Percentiles rank a stretch among this genome's conserved stretches.
These are phyloP conservation scores for Staurois parvus DNA, from an alignment of 2,797 vertebrate genomes.

Conservation along the genomic window DNA sequence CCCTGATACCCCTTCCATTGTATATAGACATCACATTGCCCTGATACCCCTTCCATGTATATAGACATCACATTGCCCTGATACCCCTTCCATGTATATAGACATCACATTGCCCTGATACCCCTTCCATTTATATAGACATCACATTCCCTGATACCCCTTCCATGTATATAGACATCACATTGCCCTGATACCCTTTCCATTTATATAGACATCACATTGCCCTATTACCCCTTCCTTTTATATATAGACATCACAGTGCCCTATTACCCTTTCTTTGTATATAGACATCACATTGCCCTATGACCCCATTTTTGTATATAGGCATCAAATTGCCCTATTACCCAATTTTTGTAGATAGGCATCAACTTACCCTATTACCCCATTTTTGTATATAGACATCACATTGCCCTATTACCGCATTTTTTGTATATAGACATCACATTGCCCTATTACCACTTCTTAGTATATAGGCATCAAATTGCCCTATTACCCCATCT, in stretches of 20 bases:
- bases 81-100: neutral
- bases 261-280: too few species aligned
- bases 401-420: too few species aligned
- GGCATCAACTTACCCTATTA: neutral
- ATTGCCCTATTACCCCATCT: neutral
- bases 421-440: neutral
- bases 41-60: neutral
- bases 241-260: neutral
- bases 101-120: neutral
- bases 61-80: neutral
- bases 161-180: slow-evolving; percentile 19
- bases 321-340: neutral
- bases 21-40: neutral
- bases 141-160: neutral
- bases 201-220: neutral
- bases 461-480: neutral
- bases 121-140: neutral
- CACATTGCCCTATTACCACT: neutral
- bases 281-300: too few species aligned
- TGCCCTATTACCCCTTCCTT: neutral
- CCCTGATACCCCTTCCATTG: neutral
- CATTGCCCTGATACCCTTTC: neutral
- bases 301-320: neutral
- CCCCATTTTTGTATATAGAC: neutral
- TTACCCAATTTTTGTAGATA: neutral